Conservation (phyloP, 1,140 invertebrate genomes). For the Diachasmimorpha longicaudata region DNA sequence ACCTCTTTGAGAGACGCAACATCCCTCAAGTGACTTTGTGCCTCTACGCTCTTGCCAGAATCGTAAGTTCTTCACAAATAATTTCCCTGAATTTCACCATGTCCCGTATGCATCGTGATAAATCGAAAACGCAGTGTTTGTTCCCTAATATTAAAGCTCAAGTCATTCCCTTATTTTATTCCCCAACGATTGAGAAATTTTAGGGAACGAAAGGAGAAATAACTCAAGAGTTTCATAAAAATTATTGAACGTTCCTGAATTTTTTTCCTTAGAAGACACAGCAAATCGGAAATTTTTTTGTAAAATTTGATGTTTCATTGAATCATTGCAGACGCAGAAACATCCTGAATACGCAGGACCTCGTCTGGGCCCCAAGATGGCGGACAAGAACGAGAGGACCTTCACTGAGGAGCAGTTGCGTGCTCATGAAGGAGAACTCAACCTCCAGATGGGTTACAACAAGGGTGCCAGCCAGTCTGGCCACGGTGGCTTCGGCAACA, state of each 20-base stretch:
- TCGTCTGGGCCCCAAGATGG: conserved; percentile 90
- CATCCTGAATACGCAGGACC: conserved; percentile 93
- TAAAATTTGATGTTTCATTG: neutral
- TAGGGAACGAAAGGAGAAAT: too few relatives aligned
- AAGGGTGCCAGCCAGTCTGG: conserved; percentile 89
- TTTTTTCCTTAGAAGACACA: too few relatives aligned
- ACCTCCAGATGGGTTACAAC: conserved; percentile 96
- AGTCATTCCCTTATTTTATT: too few relatives aligned
- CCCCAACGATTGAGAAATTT: too few relatives aligned
- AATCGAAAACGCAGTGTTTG: neutral
- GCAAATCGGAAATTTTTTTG: too few relatives aligned
- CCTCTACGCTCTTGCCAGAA: conserved; percentile 85
- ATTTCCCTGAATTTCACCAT: too few relatives aligned
- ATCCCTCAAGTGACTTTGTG: conserved; percentile 94
- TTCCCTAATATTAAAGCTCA: too few relatives aligned
- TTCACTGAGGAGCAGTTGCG: conserved; percentile 96
- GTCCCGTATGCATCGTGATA: neutral
- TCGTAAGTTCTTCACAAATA: conserved; percentile 71
- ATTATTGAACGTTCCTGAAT: too few relatives aligned
- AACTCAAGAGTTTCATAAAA: too few relatives aligned
- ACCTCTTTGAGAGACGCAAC: conserved; percentile 95
- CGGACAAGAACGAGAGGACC: conserved; percentile 89
- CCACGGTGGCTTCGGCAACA: conserved; percentile 91
- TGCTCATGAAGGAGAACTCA: conserved; percentile 87
- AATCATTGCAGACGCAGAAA: conserved; percentile 81